Evolutionary conservation across 2,113 vertebrate genomes (phyloP).

Genomic region (Lepidothrix coronata): DNA sequence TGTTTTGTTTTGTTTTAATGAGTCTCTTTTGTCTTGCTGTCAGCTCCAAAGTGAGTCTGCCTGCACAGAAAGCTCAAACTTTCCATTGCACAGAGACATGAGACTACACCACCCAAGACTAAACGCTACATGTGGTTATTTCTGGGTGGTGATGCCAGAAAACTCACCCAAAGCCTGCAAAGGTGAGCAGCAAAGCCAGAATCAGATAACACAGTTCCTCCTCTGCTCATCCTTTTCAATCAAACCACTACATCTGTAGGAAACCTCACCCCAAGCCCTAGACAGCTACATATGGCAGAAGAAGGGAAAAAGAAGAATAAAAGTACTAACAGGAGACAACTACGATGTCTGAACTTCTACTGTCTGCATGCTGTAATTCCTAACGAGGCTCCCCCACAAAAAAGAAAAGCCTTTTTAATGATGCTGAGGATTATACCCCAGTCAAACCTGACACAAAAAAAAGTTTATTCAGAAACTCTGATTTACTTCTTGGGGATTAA

Average conservation of each 20-base stretch:
- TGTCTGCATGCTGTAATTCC: background rate
- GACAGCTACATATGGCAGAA: background rate
- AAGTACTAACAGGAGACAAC: background rate
- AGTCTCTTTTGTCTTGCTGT: background rate
- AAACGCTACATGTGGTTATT: background rate
- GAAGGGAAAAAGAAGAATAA: background rate
- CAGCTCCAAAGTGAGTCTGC: background rate
- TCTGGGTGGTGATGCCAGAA: background rate
- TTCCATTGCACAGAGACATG: background rate
- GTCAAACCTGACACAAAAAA: background rate
- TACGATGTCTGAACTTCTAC: background rate
- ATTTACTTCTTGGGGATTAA: background rate
- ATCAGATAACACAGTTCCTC: background rate
- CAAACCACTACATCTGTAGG: background rate
- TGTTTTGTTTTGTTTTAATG: background rate
- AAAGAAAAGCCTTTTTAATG: background rate
- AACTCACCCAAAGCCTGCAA: background rate
- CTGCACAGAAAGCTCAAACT: background rate
- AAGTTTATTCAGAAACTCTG: slow-evolving; percentile 4
- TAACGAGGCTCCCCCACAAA: background rate
- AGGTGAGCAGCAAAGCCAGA: rapidly evolving
- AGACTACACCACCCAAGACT: background rate
- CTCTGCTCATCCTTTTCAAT: background rate
- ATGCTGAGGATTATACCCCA: background rate
- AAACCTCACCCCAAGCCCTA: background rate